Evolutionary conservation across 2,888 invertebrate species (phyloP).

Genomic region (Spatulosminthurus flaviceps): DNA sequence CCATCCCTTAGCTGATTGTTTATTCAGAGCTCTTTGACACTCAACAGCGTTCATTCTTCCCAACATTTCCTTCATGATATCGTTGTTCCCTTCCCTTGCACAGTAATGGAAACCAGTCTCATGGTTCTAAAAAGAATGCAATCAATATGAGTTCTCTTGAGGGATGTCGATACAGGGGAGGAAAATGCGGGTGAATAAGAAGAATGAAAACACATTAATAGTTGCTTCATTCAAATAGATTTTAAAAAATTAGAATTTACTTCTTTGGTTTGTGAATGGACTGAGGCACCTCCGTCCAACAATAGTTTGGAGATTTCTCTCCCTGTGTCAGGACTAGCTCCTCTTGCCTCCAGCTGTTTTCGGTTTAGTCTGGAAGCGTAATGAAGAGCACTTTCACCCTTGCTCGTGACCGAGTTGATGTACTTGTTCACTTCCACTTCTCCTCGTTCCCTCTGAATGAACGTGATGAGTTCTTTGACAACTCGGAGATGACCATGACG

Average conservation of each 20-base stretch:
- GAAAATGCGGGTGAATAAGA: no score
- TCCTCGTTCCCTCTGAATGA: constrained; percentile 79
- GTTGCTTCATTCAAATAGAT: no score
- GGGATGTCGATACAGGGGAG: no score
- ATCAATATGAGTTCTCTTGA: no score
- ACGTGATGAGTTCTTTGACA: constrained; percentile 84
- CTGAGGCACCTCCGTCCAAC: constrained; percentile 90
- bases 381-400: constrained; percentile 94
- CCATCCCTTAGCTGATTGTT: constrained; percentile 94
- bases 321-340: constrained; percentile 68
- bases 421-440: constrained; percentile 82
- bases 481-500: constrained; percentile 72
- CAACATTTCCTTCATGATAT: constrained; percentile 93
- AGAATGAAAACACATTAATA: no score
- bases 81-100: constrained; percentile 94
- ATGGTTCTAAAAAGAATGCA: constrained; percentile 54
- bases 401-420: constrained; percentile 87
- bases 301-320: constrained; percentile 86
- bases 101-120: constrained; percentile 92
- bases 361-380: constrained; percentile 91
- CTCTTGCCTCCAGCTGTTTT: constrained; percentile 73
- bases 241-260: constrained; percentile 65
- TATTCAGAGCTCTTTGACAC: constrained; percentile 92
- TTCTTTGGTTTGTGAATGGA: constrained; percentile 80
- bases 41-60: constrained; percentile 87